These are phyloP conservation scores for Dascyllus trimaculatus DNA, from an alignment of 2,113 vertebrate species.

Conservation along the genomic window DNA sequence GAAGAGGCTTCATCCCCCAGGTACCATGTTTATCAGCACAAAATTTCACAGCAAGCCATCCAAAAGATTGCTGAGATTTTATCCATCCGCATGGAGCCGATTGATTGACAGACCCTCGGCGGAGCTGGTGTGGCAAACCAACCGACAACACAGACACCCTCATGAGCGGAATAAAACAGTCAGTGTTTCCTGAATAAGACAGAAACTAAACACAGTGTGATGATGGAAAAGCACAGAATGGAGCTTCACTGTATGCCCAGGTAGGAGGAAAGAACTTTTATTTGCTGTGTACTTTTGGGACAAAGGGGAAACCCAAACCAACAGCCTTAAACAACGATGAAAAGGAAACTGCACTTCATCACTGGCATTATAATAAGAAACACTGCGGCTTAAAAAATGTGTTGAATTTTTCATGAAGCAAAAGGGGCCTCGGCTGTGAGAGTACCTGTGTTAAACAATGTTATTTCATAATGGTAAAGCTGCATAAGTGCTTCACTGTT, in stretches of 20 bases:
- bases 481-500: constrained; percentile 62
- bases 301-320: constrained; percentile 14
- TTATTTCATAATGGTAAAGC: constrained; percentile 58
- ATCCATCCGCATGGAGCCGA: not conserved
- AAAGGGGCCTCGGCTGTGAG: constrained; percentile 30
- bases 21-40: not conserved
- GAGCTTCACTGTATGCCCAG: not conserved
- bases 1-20: not conserved
- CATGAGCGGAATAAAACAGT: constrained; percentile 23
- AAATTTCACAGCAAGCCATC: not conserved
- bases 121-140: constrained; percentile 3
- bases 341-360: constrained; percentile 37
- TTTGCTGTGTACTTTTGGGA: constrained; percentile 4
- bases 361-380: constrained; percentile 54
- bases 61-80: constrained; percentile 6
- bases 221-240: not conserved
- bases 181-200: not conserved
- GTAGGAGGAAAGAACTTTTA: not conserved
- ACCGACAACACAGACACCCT: constrained; percentile 6
- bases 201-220: constrained; percentile 21
- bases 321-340: not conserved
- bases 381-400: constrained; percentile 37
- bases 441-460: constrained; percentile 59
- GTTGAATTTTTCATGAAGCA: constrained; percentile 72
- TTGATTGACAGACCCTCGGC: constrained; percentile 10